These are phyloP conservation scores for Criorhina ranunculi DNA, from an alignment of 2,888 invertebrate genomes.

Conservation along the genomic window DNA sequence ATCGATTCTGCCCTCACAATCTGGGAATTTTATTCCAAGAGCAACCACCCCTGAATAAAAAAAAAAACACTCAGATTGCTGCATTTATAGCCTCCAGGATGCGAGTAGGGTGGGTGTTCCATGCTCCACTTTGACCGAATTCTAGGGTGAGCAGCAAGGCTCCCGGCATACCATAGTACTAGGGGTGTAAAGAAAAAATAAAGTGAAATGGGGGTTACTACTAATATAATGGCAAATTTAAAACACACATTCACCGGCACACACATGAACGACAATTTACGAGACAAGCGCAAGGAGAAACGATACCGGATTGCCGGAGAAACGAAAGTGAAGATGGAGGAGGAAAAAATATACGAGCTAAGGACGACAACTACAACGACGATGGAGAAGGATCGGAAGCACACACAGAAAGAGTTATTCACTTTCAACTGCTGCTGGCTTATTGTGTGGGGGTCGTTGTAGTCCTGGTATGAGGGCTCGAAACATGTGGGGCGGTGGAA, in stretches of 20 bases:
- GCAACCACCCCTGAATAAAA: slow-evolving; percentile 25
- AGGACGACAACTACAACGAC: not conserved
- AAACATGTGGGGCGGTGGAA: slow-evolving; percentile 28
- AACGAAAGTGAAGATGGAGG: slow-evolving; percentile 48
- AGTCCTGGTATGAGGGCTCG: slow-evolving; percentile 13
- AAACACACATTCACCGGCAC: slow-evolving; percentile 57
- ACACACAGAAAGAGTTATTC: slow-evolving; percentile 68
- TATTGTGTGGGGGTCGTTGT: slow-evolving; percentile 15
- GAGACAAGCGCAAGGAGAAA: slow-evolving; percentile 55
- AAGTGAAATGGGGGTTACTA: slow-evolving; percentile 67
- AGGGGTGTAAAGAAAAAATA: slow-evolving; percentile 1
- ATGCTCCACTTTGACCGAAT: slow-evolving; percentile 48
- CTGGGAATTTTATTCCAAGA: slow-evolving; percentile 54
- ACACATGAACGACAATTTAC: slow-evolving; percentile 58
- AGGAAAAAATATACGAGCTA: slow-evolving; percentile 17
- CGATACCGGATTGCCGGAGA: slow-evolving; percentile 49
- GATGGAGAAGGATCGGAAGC: slow-evolving; percentile 50
- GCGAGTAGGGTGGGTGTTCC: slow-evolving; percentile 6
- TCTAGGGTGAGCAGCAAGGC: slow-evolving; percentile 24
- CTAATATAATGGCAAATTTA: slow-evolving; percentile 71
- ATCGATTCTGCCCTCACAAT: slow-evolving; percentile 47
- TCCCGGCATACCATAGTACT: slow-evolving; percentile 19
- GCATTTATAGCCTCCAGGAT: slow-evolving; percentile 58
- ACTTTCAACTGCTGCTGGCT: slow-evolving; percentile 55
- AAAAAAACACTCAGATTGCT: slow-evolving; percentile 44